Base-by-base conservation (phyloP, 2,888 invertebrate genomes). In the Sinohyriopsis cumingii region DNA sequence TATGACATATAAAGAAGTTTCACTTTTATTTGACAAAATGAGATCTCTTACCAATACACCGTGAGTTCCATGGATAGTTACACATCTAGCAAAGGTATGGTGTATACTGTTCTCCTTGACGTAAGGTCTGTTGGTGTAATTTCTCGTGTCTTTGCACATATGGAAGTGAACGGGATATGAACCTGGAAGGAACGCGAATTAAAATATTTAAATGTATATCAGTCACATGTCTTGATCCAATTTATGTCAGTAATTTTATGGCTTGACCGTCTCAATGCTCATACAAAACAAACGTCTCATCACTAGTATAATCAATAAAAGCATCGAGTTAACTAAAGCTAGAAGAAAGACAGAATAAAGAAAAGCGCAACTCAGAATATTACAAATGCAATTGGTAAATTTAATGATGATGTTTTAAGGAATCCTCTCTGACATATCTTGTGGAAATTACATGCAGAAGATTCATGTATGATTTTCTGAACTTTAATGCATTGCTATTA, bases 121-220 rank as follows among this genome's bases (percentile, higher is more conserved):
- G 57, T 81, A 81, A 0, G 81, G 77, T 6, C 69, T 73, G 19
- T 71, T 56, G n/a, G 69, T 71, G 24, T 59, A 33, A 54, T 76
- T 73, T 56, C 74, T 76, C 28, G 81, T 81, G 45, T 83, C 77
- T 12, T 79, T 82, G 55, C 76, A 74, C 78, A 84, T 69, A 68
- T 86, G 86, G 75, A 83, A 86, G 71, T 86, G 86, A 57, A 86
- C 72, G 12, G 86, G 86, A 66, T 86, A 86, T 19, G 78, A 71
- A 2, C 82, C 86, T 67, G 72, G 12, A 45, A 3, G 12, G 15
- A 45, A 45, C 12, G 3, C 3, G 15, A 45, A 45, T 2, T 45
- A 15, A 45, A 12, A 45, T 4, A 15, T 12, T 12, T 45, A 45
- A 45, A 45, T 12, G 1, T 45, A 15, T 12, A 12, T 45, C 3